Evolutionary conservation across 2,888 invertebrate genomes (phyloP).

Genomic region (Dryocosmus kuriphilus): DNA sequence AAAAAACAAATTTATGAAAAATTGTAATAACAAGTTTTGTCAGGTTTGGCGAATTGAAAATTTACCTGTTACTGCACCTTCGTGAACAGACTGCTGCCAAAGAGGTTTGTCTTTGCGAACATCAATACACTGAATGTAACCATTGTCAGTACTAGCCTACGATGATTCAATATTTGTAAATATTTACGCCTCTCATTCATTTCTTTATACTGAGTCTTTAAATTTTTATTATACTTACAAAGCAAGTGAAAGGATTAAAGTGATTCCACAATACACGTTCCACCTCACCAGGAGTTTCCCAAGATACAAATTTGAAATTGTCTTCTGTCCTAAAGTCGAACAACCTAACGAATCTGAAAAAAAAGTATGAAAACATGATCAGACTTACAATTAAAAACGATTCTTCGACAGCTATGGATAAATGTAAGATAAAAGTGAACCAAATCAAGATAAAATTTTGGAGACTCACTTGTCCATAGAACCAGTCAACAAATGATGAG

Average conservation of each 20-base stretch:
- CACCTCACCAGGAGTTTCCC: constrained; percentile 89
- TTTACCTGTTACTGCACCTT: constrained; percentile 89
- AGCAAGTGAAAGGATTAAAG: constrained; percentile 87
- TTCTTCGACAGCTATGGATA: no score
- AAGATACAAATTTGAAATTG: constrained; percentile 80
- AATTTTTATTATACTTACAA: constrained; percentile 79
- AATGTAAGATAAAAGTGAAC: background rate
- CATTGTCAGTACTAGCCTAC: constrained; percentile 80
- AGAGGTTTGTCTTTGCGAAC: constrained; percentile 80
- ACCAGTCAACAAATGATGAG: constrained; percentile 90
- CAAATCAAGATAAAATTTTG: background rate
- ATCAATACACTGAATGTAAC: constrained; percentile 80
- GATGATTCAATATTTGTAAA: constrained; percentile 43
- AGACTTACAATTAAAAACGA: no score
- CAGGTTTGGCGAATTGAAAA: constrained; percentile 20
- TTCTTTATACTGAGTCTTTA: constrained; percentile 8
- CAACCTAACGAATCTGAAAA: constrained; percentile 83
- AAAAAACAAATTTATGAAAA: constrained; percentile 45
- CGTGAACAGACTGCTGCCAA: constrained; percentile 88
- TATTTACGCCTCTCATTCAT: background rate
- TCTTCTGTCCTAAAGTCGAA: constrained; percentile 87
- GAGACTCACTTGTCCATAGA: constrained; percentile 84
- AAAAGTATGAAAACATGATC: constrained; percentile 54
- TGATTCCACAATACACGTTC: constrained; percentile 93
- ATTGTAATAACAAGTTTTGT: constrained; percentile 25